A percentile compares a stretch with the other conserved stretches of the same genome.
Evolutionary conservation across 2,888 invertebrate species (phyloP).

Genomic region (Mimas tiliae): DNA sequence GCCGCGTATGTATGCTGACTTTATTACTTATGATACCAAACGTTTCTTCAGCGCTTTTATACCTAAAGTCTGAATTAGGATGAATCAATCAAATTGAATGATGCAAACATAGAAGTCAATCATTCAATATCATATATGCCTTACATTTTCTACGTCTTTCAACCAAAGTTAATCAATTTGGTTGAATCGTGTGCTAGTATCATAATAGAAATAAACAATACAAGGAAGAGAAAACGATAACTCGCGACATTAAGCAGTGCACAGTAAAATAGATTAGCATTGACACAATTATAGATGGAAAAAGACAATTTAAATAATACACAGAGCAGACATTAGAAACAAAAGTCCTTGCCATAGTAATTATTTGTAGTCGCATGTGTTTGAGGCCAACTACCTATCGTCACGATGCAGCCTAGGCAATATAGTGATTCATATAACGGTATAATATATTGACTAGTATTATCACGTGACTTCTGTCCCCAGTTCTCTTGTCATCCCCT

Average conservation of each 20-base stretch:
- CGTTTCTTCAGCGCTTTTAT: too few species aligned
- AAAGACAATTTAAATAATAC: constrained; percentile 40
- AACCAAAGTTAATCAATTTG: too few species aligned
- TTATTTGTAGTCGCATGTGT: constrained; percentile 39
- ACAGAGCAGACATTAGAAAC: constrained; percentile 45
- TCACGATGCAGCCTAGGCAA: constrained; percentile 43
- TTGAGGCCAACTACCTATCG: constrained; percentile 56
- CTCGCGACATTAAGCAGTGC: not conserved
- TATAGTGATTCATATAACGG: constrained; percentile 45
- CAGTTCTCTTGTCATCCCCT: too few species aligned
- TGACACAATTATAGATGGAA: constrained; percentile 49
- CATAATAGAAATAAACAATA: not conserved
- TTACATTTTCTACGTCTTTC: too few species aligned
- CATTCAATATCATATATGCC: too few species aligned
- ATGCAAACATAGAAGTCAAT: too few species aligned
- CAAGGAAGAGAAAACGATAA: constrained; percentile 5
- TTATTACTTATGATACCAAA: too few species aligned
- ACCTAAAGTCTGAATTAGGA: too few species aligned
- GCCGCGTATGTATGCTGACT: too few species aligned
- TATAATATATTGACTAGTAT: not conserved
- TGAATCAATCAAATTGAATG: too few species aligned
- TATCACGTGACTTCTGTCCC: too few species aligned
- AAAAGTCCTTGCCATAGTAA: constrained; percentile 54
- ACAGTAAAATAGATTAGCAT: constrained; percentile 43
- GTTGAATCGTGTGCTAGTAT: too few species aligned